Percentiles rank a stretch among this genome's conserved stretches.
These are phyloP conservation scores for Lasioglossum marginatum DNA, from an alignment of 2,888 invertebrate genomes.

Conservation along the genomic window DNA sequence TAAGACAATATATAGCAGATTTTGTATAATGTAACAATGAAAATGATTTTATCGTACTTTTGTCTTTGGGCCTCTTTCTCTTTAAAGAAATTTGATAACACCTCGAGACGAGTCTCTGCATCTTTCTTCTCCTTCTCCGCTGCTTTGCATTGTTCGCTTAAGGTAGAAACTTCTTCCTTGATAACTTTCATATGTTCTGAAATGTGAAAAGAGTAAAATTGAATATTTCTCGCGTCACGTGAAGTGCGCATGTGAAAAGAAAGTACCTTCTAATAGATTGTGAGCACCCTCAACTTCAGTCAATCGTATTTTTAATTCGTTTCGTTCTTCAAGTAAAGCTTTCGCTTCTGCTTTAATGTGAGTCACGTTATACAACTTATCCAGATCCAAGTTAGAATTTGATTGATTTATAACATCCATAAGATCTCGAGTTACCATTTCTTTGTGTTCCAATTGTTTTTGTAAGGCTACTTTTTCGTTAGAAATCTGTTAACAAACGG, in stretches of 20 bases:
- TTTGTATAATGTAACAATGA: slow-evolving; percentile 1
- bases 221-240: neutral
- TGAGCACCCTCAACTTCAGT: slow-evolving; percentile 83
- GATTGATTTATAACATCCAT: slow-evolving; percentile 77
- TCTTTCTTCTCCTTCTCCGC: slow-evolving; percentile 91
- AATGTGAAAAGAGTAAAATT: slow-evolving; percentile 44
- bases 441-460: slow-evolving; percentile 77
- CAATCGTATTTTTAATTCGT: slow-evolving; percentile 80
- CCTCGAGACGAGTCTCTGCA: slow-evolving; percentile 93
- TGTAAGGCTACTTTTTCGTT: slow-evolving; percentile 73
- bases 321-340: slow-evolving; percentile 86
- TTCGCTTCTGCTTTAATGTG: slow-evolving; percentile 87
- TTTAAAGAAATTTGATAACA: slow-evolving; percentile 95
- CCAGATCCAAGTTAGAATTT: slow-evolving; percentile 80
- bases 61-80: slow-evolving; percentile 94
- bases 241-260: neutral
- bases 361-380: slow-evolving; percentile 86
- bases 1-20: neutral
- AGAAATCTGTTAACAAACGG: slow-evolving; percentile 69
- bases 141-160: slow-evolving; percentile 87
- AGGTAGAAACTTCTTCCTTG: slow-evolving; percentile 85
- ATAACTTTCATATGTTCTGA: slow-evolving; percentile 84
- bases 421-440: slow-evolving; percentile 80
- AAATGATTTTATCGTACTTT: slow-evolving; percentile 87
- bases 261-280: slow-evolving; percentile 83